Evolutionary conservation across 2,888 invertebrate genomes (phyloP).

Genomic region (Glyphotaelius pellucidus): DNA sequence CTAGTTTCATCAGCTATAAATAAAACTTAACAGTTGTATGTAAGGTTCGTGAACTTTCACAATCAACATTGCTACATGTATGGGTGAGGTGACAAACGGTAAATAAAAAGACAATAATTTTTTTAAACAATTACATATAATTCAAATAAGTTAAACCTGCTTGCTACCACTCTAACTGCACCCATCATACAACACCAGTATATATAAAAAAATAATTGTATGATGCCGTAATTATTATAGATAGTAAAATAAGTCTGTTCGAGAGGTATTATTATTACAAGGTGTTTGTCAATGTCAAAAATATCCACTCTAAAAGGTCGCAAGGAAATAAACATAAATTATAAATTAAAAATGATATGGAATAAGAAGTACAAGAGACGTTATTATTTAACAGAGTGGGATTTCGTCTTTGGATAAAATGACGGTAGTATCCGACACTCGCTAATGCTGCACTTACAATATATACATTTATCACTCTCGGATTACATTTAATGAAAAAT

Average conservation of each 20-base stretch:
- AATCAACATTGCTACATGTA: neutral
- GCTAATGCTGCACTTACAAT: constrained; percentile 19
- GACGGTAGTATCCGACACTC: neutral
- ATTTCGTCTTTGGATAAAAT: neutral
- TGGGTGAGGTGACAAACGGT: neutral
- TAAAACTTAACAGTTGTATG: too few species aligned
- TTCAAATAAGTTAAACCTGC: constrained; percentile 54
- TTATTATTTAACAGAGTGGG: neutral
- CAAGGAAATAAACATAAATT: constrained; percentile 31
- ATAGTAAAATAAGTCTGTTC: constrained; percentile 45
- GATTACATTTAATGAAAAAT: constrained; percentile 30
- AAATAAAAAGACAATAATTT: constrained; percentile 50
- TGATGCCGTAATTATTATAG: constrained; percentile 28
- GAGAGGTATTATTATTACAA: constrained; percentile 35
- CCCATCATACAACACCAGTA: constrained; percentile 25
- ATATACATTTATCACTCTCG: constrained; percentile 8
- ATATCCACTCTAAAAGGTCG: constrained; percentile 43
- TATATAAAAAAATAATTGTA: constrained; percentile 45
- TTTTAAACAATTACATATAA: constrained; percentile 55
- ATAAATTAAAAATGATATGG: constrained; percentile 14
- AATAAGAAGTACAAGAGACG: neutral
- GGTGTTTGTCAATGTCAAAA: constrained; percentile 40
- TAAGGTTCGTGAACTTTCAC: too few species aligned
- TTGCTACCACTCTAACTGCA: constrained; percentile 27
- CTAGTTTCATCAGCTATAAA: too few species aligned